A percentile compares a stretch with the other conserved stretches of the same genome.
phyloP scores from a whole-genome alignment of 2,888 invertebrate genomes.

The Xylophagus ater region DNA sequence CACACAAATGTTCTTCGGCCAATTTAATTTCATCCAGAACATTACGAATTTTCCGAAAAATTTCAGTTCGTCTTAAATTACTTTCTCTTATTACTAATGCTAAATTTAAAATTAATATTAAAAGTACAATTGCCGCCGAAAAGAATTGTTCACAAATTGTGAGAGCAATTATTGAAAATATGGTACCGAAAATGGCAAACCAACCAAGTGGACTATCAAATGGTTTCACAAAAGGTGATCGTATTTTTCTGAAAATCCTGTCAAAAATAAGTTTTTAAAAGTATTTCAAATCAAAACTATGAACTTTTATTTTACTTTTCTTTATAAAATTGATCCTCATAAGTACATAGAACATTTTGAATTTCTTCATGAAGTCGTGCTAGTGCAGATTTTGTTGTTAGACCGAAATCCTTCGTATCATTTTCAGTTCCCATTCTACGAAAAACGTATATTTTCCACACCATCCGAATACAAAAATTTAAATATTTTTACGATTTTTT shows the following conservation, averaged over 20 bases:
- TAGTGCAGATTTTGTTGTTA: constrained; percentile 57
- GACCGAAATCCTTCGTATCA: constrained; percentile 35
- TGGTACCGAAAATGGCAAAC: constrained; percentile 49
- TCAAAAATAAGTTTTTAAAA: background rate
- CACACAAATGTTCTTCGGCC: constrained; percentile 31
- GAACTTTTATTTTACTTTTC: constrained; percentile 45
- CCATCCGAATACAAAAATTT: no score
- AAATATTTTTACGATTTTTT: no score
- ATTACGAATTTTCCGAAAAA: constrained; percentile 44
- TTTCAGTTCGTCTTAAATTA: constrained; percentile 46
- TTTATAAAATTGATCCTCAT: constrained; percentile 48
- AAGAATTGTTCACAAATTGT: constrained; percentile 38
- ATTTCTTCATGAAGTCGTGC: constrained; percentile 60
- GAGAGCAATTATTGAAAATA: constrained; percentile 45
- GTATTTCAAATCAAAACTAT: constrained; percentile 17
- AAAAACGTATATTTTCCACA: no score
- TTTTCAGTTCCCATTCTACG: constrained; percentile 2
- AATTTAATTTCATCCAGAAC: constrained; percentile 31
- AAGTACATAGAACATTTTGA: constrained; percentile 49
- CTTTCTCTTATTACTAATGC: constrained; percentile 52
- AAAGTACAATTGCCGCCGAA: constrained; percentile 37
- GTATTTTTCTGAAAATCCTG: constrained; percentile 30
- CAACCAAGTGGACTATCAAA: constrained; percentile 54
- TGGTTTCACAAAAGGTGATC: constrained; percentile 33
- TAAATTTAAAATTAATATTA: constrained; percentile 46